These are phyloP conservation scores for Varanus komodoensis DNA, from an alignment of 2,113 vertebrate genomes.

Conservation along the genomic window DNA sequence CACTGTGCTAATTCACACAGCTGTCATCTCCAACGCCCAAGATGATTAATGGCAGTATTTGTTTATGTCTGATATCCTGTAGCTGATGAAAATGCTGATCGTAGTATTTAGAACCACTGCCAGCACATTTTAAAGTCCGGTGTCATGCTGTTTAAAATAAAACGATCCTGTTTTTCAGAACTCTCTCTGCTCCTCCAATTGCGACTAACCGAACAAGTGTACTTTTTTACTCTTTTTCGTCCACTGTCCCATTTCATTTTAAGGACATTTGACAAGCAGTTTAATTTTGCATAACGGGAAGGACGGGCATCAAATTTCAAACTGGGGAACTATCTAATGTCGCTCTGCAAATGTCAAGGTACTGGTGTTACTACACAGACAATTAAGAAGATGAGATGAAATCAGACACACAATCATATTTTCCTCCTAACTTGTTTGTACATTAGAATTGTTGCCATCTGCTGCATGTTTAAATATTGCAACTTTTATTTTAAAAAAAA, in stretches of 20 bases:
- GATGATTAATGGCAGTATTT: constrained; percentile 57
- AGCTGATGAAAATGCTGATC: constrained; percentile 51
- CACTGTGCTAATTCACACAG: constrained; percentile 58
- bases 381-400: constrained; percentile 82
- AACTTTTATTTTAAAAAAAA: not conserved
- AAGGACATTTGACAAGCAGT: constrained; percentile 53
- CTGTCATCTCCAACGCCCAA: constrained; percentile 60
- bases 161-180: not conserved
- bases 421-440: constrained; percentile 70
- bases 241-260: constrained; percentile 45
- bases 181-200: not conserved
- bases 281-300: constrained; percentile 73
- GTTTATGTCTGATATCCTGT: constrained; percentile 53
- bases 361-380: constrained; percentile 78
- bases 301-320: constrained; percentile 78
- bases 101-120: constrained; percentile 44
- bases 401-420: constrained; percentile 70
- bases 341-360: constrained; percentile 70
- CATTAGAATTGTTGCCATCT: constrained; percentile 67
- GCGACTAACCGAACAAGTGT: constrained; percentile 10
- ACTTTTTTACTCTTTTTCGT: constrained; percentile 22
- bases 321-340: constrained; percentile 73
- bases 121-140: constrained; percentile 16
- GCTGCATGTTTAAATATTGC: constrained; percentile 42
- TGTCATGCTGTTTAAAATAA: not conserved